phyloP scores from a whole-genome alignment of 2,888 invertebrate species.

The Autographa gamma region DNA sequence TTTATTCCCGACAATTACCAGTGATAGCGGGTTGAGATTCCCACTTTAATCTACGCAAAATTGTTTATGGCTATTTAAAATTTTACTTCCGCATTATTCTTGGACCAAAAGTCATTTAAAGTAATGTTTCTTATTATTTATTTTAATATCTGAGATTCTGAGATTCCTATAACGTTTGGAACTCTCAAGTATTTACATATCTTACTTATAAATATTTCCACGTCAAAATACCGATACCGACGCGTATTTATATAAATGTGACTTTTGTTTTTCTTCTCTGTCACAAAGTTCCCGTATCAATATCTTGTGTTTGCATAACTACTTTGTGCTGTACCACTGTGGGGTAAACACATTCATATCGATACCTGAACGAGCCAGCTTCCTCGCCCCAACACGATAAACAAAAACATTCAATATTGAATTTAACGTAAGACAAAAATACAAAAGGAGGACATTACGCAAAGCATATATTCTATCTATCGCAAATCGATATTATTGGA shows the following conservation, averaged over 20 bases:
- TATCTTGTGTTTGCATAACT: slow-evolving; percentile 86
- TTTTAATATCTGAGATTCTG: not conserved
- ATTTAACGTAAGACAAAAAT: slow-evolving; percentile 42
- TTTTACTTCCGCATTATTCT: slow-evolving; percentile 60
- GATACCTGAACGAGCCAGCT: slow-evolving; percentile 69
- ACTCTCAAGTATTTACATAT: slow-evolving; percentile 9
- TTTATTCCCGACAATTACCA: slow-evolving; percentile 84
- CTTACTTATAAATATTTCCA: slow-evolving; percentile 50
- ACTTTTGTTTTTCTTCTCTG: slow-evolving; percentile 84
- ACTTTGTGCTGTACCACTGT: slow-evolving; percentile 70
- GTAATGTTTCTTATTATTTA: not conserved
- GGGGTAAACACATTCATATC: slow-evolving; percentile 77
- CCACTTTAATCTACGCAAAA: slow-evolving; percentile 73
- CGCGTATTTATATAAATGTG: slow-evolving; percentile 70
- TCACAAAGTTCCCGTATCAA: slow-evolving; percentile 82
- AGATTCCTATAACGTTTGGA: not conserved
- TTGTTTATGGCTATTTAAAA: slow-evolving; percentile 70
- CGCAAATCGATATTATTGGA: slow-evolving; percentile 82
- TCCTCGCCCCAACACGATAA: slow-evolving; percentile 51
- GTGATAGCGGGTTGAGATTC: slow-evolving; percentile 74
- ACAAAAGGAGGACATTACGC: slow-evolving; percentile 51
- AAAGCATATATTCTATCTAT: slow-evolving; percentile 67
- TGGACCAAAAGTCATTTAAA: slow-evolving; percentile 22
- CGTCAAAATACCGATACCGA: slow-evolving; percentile 57
- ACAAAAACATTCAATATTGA: slow-evolving; percentile 61